Evolutionary conservation across 2,113 vertebrate genomes (phyloP).

Genomic region (Astatoreochromis straeleni): DNA sequence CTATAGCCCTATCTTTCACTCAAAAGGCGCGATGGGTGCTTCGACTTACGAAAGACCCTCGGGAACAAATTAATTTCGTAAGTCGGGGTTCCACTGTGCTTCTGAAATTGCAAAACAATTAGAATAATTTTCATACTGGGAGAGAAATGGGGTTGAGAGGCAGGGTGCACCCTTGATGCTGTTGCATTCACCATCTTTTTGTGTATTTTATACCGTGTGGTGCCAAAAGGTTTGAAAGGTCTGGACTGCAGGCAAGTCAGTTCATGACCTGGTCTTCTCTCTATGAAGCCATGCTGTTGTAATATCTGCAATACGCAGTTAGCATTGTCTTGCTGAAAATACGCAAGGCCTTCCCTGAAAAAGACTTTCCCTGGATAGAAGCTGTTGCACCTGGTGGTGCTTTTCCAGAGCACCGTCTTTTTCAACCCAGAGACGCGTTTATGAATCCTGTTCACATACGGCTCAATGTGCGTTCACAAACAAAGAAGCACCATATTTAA

Average conservation of each 20-base stretch:
- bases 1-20: neutral
- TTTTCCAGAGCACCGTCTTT: neutral
- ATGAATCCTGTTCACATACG: neutral
- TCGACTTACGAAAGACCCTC: neutral
- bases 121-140: fast-evolving
- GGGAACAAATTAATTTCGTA: fast-evolving
- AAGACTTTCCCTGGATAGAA: neutral
- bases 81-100: neutral
- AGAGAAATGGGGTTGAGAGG: neutral
- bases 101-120: neutral
- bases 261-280: neutral
- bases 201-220: neutral
- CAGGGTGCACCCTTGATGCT: neutral
- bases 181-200: fast-evolving
- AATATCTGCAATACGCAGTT: neutral
- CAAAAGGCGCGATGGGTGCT: neutral
- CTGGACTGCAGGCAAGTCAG: fast-evolving
- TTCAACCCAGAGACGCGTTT: fast-evolving
- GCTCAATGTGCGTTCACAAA: neutral
- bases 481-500: neutral
- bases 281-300: fast-evolving
- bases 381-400: neutral
- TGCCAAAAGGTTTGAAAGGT: neutral
- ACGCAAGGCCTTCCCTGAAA: fast-evolving
- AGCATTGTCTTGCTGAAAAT: neutral